Conservation (phyloP, 2,888 invertebrate species). For the Ryuthela nishihirai region DNA sequence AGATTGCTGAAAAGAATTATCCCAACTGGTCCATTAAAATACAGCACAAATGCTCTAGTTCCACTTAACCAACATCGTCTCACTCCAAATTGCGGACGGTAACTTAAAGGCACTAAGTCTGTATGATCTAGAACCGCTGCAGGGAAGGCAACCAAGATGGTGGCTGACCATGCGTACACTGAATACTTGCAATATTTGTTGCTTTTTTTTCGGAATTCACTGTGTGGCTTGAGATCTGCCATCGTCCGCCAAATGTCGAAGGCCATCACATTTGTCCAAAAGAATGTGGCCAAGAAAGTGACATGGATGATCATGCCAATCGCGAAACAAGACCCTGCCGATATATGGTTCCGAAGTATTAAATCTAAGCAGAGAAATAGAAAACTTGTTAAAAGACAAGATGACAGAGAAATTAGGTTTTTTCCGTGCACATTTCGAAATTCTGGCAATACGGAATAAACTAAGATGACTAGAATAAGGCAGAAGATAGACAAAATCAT, state of each 20-base stretch:
- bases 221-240: conserved; percentile 11
- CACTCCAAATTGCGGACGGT: conserved; percentile 29
- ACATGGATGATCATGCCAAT: conserved; percentile 49
- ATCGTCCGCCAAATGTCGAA: conserved; percentile 48
- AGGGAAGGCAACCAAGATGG: conserved; percentile 10
- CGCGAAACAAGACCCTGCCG: conserved; percentile 18
- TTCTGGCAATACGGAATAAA: conserved; percentile 23
- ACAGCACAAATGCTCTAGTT: conserved; percentile 23
- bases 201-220: not conserved
- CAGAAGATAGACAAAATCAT: conserved; percentile 17
- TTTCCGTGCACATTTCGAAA: conserved; percentile 41
- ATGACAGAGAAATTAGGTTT: conserved; percentile 35
- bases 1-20: conserved; percentile 31
- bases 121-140: conserved; percentile 24
- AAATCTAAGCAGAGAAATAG: conserved; percentile 30
- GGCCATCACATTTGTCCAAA: conserved; percentile 52
- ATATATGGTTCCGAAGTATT: not conserved
- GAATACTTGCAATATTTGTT: conserved; percentile 25
- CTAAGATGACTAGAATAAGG: conserved; percentile 12
- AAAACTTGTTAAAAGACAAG: conserved; percentile 29
- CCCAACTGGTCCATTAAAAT: conserved; percentile 39
- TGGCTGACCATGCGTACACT: conserved; percentile 29
- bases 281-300: conserved; percentile 48
- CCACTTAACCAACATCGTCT: conserved; percentile 35
- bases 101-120: not conserved